Percentiles rank a stretch among this genome's conserved stretches.
Conservation (phyloP, 2,888 invertebrate genomes). For the Thera britannica region DNA sequence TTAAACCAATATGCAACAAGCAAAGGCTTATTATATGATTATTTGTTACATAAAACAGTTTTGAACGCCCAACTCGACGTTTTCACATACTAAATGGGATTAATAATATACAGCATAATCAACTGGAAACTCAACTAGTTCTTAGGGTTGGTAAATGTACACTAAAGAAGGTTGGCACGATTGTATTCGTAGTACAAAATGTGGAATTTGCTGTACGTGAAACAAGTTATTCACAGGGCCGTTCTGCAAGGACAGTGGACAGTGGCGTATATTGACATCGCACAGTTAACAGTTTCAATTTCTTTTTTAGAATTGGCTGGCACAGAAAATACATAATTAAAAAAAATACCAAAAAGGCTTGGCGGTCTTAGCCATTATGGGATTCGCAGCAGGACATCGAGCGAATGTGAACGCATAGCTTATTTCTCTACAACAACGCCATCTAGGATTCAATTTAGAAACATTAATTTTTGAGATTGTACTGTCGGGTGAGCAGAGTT, state of each 20-base stretch:
- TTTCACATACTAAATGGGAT: slow-evolving; percentile 31
- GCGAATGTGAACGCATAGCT: no score
- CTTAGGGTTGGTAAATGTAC: slow-evolving; percentile 8
- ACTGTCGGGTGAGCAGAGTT: no score
- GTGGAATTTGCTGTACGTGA: not conserved
- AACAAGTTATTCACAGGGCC: slow-evolving; percentile 30
- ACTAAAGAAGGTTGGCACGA: slow-evolving; percentile 3
- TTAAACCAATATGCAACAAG: slow-evolving; percentile 48
- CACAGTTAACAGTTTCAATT: no score
- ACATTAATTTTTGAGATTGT: no score
- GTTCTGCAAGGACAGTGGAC: not conserved
- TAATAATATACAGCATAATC: slow-evolving; percentile 23
- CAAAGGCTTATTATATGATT: slow-evolving; percentile 38
- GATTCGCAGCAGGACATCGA: no score
- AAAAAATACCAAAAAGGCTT: no score
- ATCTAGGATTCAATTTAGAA: no score
- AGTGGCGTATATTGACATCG: no score
- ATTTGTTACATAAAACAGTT: slow-evolving; percentile 45
- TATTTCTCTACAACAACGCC: no score
- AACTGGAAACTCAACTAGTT: slow-evolving; percentile 19
- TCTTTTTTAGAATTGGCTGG: no score
- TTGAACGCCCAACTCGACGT: slow-evolving; percentile 36
- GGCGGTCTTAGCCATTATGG: no score
- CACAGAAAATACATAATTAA: no score
- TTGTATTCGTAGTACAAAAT: slow-evolving; percentile 10